Evolutionary conservation across 2,888 invertebrate species (phyloP).

Genomic region (Caenorhabditis becei): DNA sequence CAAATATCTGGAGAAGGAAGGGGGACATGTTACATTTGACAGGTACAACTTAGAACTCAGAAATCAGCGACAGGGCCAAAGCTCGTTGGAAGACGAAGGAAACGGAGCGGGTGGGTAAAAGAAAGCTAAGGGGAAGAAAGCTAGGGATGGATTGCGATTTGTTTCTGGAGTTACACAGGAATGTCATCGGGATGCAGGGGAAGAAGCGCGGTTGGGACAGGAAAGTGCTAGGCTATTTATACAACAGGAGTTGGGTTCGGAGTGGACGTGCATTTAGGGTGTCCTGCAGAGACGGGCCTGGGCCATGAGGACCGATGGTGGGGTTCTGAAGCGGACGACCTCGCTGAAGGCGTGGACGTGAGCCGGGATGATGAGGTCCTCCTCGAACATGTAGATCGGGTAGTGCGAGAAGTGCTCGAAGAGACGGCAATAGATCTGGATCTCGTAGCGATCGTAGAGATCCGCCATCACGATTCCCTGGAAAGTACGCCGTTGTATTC

Average conservation of each 20-base stretch:
- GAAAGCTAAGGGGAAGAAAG: neutral
- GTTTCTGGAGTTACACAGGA: neutral
- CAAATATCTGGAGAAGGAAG: conserved; percentile 5
- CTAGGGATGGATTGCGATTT: conserved; percentile 7
- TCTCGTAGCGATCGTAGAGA: conserved; percentile 43
- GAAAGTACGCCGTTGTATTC: neutral
- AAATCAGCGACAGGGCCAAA: conserved; percentile 13
- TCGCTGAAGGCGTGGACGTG: conserved; percentile 33
- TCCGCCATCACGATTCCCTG: conserved; percentile 48
- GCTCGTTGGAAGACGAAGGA: neutral
- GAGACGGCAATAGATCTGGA: conserved; percentile 51
- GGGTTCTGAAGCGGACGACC: conserved; percentile 45
- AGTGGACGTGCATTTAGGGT: neutral
- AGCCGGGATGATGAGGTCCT: conserved; percentile 31
- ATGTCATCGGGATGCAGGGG: conserved; percentile 19
- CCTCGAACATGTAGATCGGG: conserved; percentile 40
- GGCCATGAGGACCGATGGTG: conserved; percentile 34
- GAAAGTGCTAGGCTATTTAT: neutral
- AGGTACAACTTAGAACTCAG: conserved; percentile 1
- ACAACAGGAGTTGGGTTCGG: neutral
- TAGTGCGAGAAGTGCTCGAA: conserved; percentile 53
- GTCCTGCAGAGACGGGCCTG: conserved; percentile 22
- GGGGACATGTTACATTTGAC: conserved; percentile 2
- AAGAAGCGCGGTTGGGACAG: neutral
- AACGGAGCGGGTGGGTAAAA: neutral